phyloP scores from a whole-genome alignment of 2,888 invertebrate genomes.

The Phengaris alcon region DNA sequence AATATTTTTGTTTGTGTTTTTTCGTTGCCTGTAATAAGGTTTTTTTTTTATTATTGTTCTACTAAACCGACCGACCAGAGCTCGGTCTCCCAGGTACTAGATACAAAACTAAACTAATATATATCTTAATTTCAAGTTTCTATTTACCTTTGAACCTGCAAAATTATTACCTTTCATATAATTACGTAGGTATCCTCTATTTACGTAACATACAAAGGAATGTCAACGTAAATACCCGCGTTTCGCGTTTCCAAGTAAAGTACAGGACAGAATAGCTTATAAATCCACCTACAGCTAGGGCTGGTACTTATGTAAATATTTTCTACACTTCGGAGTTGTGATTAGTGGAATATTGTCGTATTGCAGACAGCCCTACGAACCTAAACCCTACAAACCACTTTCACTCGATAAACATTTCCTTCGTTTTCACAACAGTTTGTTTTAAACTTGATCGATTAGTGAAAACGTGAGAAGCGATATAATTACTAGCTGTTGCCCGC shows the following conservation, averaged over 20 bases:
- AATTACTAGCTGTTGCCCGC: neutral
- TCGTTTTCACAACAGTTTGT: constrained; percentile 32
- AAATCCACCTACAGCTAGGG: constrained; percentile 21
- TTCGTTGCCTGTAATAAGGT: too few relatives aligned
- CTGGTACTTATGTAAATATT: neutral
- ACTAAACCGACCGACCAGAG: too few relatives aligned
- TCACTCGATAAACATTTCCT: constrained; percentile 32
- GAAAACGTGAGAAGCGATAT: constrained; percentile 30
- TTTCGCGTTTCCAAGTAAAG: constrained; percentile 21
- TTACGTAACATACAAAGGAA: constrained; percentile 17
- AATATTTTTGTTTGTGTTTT: too few relatives aligned
- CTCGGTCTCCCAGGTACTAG: too few relatives aligned
- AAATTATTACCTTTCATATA: neutral
- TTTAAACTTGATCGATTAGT: constrained; percentile 31
- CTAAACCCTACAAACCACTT: constrained; percentile 31
- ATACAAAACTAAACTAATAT: too few relatives aligned
- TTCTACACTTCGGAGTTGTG: neutral
- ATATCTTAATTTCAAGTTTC: neutral
- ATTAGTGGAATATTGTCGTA: neutral
- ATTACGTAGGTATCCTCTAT: neutral
- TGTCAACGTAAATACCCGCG: constrained; percentile 15
- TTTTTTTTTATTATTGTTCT: too few relatives aligned
- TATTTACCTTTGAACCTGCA: neutral
- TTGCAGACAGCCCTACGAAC: constrained; percentile 3
- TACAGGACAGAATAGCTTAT: constrained; percentile 25